These are phyloP conservation scores for Halcyon smyrnensis DNA, from an alignment of 2,797 vertebrate genomes.

Conservation along the genomic window DNA sequence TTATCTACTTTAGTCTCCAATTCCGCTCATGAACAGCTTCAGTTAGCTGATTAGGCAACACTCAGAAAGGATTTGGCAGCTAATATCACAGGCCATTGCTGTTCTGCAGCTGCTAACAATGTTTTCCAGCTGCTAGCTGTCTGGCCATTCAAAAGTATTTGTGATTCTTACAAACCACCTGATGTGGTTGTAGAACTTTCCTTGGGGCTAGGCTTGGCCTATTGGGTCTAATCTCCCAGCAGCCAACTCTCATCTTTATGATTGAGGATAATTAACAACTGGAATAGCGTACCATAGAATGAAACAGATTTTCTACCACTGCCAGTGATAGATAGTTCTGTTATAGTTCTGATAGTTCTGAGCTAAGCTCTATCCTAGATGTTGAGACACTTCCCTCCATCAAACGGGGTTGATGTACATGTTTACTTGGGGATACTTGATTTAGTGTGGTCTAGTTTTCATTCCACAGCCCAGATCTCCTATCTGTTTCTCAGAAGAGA, in stretches of 20 bases:
- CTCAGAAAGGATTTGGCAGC: conserved; percentile 44
- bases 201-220: not conserved
- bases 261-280: not conserved
- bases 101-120: conserved; percentile 35
- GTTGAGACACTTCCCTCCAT: not conserved
- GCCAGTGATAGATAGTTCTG: not conserved
- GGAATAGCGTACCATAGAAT: not conserved
- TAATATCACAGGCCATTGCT: not conserved
- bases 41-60: conserved; percentile 42
- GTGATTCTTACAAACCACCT: conserved; percentile 10
- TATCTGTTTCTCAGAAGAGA: not conserved
- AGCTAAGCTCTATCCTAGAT: not conserved
- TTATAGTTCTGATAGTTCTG: not conserved
- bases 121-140: conserved; percentile 50
- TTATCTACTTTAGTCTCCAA: not conserved
- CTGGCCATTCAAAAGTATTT: conserved; percentile 21
- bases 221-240: not conserved
- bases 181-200: not conserved
- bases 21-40: not conserved
- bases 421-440: not conserved
- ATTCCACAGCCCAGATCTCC: not conserved
- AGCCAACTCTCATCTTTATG: not conserved
- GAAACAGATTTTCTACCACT: not conserved
- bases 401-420: fast-evolving
- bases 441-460: not conserved